Percentiles rank a stretch among this genome's conserved stretches.
phyloP scores from a whole-genome alignment of 2,113 vertebrate species.

The Strix aluco region DNA sequence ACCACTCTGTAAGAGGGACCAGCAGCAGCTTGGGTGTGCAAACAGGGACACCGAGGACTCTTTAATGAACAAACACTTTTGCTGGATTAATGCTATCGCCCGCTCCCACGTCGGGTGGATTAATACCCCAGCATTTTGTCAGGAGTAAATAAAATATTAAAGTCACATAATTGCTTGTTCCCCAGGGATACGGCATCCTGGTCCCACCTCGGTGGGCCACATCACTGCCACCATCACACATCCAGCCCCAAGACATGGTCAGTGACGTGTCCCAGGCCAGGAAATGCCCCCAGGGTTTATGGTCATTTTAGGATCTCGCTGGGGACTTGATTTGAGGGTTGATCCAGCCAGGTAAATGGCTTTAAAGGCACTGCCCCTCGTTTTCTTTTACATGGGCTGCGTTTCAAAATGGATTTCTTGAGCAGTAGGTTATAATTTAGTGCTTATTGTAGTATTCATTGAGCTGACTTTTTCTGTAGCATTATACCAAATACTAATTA shows the following conservation, averaged over 20 bases:
- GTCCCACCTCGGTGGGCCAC: neutral
- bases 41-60: rapidly evolving
- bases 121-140: neutral
- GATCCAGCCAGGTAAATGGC: neutral
- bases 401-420: neutral
- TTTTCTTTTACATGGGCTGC: neutral
- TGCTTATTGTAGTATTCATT: slow-evolving; percentile 15
- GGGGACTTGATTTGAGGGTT: rapidly evolving
- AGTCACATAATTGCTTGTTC: neutral
- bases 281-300: neutral
- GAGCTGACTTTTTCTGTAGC: neutral
- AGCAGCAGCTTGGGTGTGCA: neutral
- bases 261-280: neutral
- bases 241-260: rapidly evolving
- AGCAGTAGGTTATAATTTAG: slow-evolving; percentile 25
- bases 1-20: rapidly evolving
- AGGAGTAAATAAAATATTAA: neutral
- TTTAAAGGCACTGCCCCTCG: neutral
- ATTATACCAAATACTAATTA: slow-evolving; percentile 10
- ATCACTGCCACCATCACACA: rapidly evolving
- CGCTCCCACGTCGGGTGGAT: neutral
- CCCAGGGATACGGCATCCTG: rapidly evolving
- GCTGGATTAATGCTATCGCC: neutral
- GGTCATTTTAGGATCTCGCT: neutral
- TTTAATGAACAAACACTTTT: too few relatives aligned